Base-by-base conservation (phyloP, 2,113 vertebrate species). In the Barnardius zonarius region DNA sequence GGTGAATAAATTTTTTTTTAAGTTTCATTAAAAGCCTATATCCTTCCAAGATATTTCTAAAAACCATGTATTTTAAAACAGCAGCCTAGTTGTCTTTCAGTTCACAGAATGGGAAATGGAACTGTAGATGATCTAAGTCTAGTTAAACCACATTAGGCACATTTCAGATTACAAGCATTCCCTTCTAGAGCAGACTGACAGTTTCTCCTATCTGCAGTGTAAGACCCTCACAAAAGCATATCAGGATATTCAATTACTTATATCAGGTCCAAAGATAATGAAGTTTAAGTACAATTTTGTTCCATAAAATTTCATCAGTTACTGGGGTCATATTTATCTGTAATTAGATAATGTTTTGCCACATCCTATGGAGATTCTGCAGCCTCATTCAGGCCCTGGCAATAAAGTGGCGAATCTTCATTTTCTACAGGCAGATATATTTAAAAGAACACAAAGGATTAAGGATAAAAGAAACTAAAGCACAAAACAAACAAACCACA, bases 241-340 rank as follows among this genome's bases (percentile, higher is more conserved):
- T 82, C 33, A 68, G 76, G 55, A 81, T 94, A 90, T 91, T 94
- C 67, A 91, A 85, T 95, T 93, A 91, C 46, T 74, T 86, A 46
- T 11, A 0, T 94, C 52, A 94, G 37, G 52, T 69, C 39, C 43
- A 95, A 89, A 62, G 52, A 85, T 85, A 96, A 94, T 90, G 27
- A 96, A 63, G 41, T 59, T 95, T 97, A 88, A 91, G 51, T 48
- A 82, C 66, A 59, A 86, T 87, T 96, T 92, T 83, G 48, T 76
- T 85, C 79, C 77, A 70, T 63, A 91, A 83, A 92, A 87, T 59
- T 39, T 77, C 86, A 89, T 94, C 95, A 94, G 66, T 89, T 76
- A 61, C 79, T 66, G 30, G 73, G 81, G 63, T 95, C 49, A 73
- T 76, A 93, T 66, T 69, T 62, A 86, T 93, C 59, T 83, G 63